Conservation (phyloP, 2,888 invertebrate genomes). For the Ornithoptera priamus region DNA sequence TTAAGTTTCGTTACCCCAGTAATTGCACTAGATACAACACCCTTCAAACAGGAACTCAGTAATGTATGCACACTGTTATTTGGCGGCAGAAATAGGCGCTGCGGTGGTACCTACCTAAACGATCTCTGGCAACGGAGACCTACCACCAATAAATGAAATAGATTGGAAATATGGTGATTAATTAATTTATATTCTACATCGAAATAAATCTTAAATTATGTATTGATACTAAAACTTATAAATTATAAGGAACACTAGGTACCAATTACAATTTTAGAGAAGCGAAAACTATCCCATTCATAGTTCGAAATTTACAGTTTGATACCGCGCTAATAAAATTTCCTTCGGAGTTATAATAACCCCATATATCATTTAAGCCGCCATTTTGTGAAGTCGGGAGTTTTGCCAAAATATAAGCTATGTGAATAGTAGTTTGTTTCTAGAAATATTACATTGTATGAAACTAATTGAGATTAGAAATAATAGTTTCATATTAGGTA, state of each 20-base stretch:
- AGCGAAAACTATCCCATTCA: constrained; percentile 14
- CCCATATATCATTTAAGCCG: constrained; percentile 21
- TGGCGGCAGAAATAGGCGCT: too few relatives aligned
- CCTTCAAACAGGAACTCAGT: too few relatives aligned
- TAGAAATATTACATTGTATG: background rate
- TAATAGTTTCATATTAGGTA: background rate
- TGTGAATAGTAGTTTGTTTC: constrained; percentile 6
- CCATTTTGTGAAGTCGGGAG: constrained; percentile 20
- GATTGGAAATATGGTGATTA: too few relatives aligned
- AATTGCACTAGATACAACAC: too few relatives aligned
- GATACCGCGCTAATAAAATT: constrained; percentile 25
- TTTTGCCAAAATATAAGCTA: constrained; percentile 28
- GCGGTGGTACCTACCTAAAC: too few relatives aligned
- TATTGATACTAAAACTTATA: background rate
- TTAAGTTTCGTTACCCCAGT: too few relatives aligned
- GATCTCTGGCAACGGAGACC: too few relatives aligned
- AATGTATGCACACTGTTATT: too few relatives aligned
- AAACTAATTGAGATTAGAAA: constrained; percentile 4
- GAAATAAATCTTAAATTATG: too few relatives aligned
- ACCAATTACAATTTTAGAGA: background rate
- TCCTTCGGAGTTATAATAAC: constrained; percentile 26
- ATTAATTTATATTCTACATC: too few relatives aligned
- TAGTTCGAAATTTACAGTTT: constrained; percentile 23
- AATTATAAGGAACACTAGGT: background rate
- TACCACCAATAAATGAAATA: too few relatives aligned